Evolutionary conservation across 2,113 vertebrate genomes (phyloP).

Genomic region (Xiphophorus hellerii): DNA sequence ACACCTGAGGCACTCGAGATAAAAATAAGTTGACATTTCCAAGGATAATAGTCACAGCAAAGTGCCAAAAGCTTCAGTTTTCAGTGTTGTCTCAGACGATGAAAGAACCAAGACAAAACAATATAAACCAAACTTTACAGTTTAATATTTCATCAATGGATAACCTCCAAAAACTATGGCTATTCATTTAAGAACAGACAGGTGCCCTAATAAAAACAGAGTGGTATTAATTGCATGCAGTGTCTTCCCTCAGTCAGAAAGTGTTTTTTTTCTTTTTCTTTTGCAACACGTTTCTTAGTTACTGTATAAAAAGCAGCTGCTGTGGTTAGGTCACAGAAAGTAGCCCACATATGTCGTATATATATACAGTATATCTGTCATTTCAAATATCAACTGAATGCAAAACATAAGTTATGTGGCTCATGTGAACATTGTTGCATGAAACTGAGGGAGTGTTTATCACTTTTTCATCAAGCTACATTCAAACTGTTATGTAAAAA

Average conservation of each 20-base stretch:
- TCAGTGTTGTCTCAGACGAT: background rate
- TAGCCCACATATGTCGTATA: constrained; percentile 18
- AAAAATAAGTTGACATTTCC: constrained; percentile 14
- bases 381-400: constrained; percentile 61
- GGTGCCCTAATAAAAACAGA: background rate
- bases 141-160: background rate
- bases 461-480: background rate
- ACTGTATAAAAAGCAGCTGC: constrained; percentile 13
- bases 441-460: constrained; percentile 10
- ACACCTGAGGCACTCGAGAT: background rate
- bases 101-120: background rate
- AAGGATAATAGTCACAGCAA: background rate
- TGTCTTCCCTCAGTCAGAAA: background rate
- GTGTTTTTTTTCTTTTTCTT: background rate
- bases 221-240: background rate
- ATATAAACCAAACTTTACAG: background rate
- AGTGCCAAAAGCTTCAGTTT: background rate
- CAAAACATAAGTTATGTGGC: constrained; percentile 12
- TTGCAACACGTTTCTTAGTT: background rate
- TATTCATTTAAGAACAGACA: background rate
- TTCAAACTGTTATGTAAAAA: constrained; percentile 1
- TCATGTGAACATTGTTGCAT: constrained; percentile 21
- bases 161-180: background rate
- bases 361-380: constrained; percentile 44
- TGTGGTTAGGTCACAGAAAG: constrained; percentile 19